phyloP scores from a whole-genome alignment of 2,113 vertebrate species.

The Rhombomys opimus region DNA sequence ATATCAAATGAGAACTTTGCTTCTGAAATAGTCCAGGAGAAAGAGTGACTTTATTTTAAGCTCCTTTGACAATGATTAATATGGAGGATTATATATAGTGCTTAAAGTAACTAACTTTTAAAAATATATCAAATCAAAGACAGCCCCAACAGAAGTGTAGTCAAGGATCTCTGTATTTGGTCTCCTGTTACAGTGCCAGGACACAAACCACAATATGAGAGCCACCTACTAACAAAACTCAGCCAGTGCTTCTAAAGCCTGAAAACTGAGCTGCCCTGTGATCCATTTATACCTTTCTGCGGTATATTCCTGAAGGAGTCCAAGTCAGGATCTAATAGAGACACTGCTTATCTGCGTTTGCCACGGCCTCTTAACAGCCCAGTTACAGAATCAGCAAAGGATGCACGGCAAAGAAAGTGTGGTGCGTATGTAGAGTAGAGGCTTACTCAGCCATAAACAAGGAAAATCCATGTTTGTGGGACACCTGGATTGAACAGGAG shows the following conservation, averaged over 20 bases:
- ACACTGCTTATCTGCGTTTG: background rate
- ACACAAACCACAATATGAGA: constrained; percentile 45
- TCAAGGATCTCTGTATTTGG: background rate
- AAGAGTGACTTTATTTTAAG: constrained; percentile 30
- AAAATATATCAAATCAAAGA: background rate
- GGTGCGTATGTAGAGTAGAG: no score
- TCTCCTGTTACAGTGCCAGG: background rate
- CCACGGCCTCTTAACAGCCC: background rate
- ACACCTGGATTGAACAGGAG: background rate
- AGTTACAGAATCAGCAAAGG: background rate
- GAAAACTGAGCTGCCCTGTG: background rate
- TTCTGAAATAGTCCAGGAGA: background rate
- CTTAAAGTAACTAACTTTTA: constrained; percentile 21
- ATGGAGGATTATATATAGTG: background rate
- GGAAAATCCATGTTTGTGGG: background rate
- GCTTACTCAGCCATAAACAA: background rate
- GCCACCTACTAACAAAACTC: background rate
- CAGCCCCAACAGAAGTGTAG: background rate
- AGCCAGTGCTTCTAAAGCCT: background rate
- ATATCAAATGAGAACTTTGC: background rate
- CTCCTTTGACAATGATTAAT: constrained; percentile 35
- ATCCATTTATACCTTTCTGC: background rate
- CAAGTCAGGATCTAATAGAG: background rate
- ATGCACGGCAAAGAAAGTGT: background rate
- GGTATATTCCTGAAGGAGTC: background rate